phyloP scores from a whole-genome alignment of 2,888 invertebrate species.

The Agrilus cyanescens region DNA sequence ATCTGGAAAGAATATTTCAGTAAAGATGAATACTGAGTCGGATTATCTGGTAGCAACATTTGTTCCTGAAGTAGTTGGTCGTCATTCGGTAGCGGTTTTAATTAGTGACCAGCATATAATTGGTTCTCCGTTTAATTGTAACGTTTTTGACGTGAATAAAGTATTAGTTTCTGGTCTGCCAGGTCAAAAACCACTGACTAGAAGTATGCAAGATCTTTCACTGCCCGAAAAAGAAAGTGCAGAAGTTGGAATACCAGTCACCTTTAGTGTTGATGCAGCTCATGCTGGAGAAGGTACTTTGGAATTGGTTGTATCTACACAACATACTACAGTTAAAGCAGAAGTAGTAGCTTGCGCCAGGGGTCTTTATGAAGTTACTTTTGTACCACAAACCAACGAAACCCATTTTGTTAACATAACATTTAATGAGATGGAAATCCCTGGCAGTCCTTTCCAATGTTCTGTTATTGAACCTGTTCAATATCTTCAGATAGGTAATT shows the following conservation, averaged over 20 bases:
- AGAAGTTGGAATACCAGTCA: conserved; percentile 75
- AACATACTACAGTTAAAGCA: conserved; percentile 72
- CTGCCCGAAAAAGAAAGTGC: conserved; percentile 35
- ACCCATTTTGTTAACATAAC: conserved; percentile 88
- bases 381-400: conserved; percentile 79
- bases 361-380: conserved; percentile 85
- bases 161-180: conserved; percentile 57
- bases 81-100: conserved; percentile 73
- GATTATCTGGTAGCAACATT: conserved; percentile 70
- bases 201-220: conserved; percentile 29
- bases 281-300: conserved; percentile 90
- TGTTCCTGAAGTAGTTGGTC: conserved; percentile 75
- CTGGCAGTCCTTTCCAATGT: conserved; percentile 84
- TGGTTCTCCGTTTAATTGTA: conserved; percentile 88
- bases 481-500: conserved; percentile 55
- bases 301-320: conserved; percentile 83
- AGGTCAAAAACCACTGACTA: conserved; percentile 27
- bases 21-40: conserved; percentile 52
- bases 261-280: conserved; percentile 88
- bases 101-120: conserved; percentile 75
- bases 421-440: conserved; percentile 85
- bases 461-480: conserved; percentile 53
- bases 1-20: conserved; percentile 66
- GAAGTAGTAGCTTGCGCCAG: conserved; percentile 82
- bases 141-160: conserved; percentile 84